Evolutionary conservation across 2,113 vertebrate genomes (phyloP).

Genomic region (Mastomys coucha): DNA sequence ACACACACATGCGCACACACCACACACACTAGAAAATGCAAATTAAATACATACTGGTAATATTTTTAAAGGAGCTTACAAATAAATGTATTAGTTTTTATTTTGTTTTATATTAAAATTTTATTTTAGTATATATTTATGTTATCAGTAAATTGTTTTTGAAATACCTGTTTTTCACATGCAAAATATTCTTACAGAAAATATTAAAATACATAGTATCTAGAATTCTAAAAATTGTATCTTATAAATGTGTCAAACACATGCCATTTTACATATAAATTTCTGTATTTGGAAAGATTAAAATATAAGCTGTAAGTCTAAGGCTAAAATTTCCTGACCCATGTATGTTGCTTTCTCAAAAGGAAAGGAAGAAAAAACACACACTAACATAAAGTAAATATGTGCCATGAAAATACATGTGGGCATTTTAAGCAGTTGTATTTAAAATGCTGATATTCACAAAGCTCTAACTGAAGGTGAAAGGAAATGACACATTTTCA

Average conservation of each 20-base stretch:
- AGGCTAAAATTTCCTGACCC: not conserved
- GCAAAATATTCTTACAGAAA: slow-evolving; percentile 23
- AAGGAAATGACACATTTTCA: slow-evolving; percentile 36
- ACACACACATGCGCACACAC: not conserved
- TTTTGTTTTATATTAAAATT: not conserved
- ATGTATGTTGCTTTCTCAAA: not conserved
- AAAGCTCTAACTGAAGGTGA: not conserved
- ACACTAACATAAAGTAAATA: not conserved
- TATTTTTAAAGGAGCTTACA: not conserved
- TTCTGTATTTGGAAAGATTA: not conserved
- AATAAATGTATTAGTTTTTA: not conserved
- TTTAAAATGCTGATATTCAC: slow-evolving; percentile 50
- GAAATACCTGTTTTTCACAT: slow-evolving; percentile 1
- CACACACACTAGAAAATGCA: not conserved
- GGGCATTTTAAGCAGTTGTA: not conserved
- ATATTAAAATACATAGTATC: not conserved
- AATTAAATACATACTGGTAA: not conserved
- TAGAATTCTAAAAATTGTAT: not conserved
- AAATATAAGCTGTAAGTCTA: slow-evolving; percentile 15
- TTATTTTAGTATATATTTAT: not conserved
- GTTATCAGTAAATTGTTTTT: not conserved
- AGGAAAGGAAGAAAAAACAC: slow-evolving; percentile 1
- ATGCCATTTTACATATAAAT: not conserved
- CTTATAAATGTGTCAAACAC: not conserved
- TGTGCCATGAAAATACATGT: slow-evolving; percentile 27